A percentile compares a stretch with the other conserved stretches of the same genome.
Conservation (phyloP, 2,888 invertebrate genomes). For the Nebria salina region DNA sequence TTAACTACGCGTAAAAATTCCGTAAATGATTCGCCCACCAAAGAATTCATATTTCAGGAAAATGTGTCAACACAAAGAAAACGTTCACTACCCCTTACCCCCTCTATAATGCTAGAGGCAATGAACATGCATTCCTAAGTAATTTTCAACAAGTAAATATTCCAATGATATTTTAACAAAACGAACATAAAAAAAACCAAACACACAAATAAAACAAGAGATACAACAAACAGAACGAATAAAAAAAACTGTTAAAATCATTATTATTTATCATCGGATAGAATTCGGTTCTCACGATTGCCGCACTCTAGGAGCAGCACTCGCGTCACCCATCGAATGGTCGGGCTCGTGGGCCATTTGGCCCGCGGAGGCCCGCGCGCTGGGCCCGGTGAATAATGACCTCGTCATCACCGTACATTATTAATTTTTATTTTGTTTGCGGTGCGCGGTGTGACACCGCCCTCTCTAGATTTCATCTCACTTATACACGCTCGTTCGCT, state of each 20-base stretch:
- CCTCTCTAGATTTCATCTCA: conserved; percentile 23
- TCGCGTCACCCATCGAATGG: neutral
- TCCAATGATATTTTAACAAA: neutral
- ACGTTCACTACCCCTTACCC: neutral
- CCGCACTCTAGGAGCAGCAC: conserved; percentile 1
- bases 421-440: conserved; percentile 46
- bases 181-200: neutral
- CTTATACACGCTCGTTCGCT: neutral
- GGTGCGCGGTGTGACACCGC: conserved; percentile 28
- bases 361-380: conserved; percentile 5
- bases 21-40: conserved; percentile 21
- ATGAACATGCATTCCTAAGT: neutral
- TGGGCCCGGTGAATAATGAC: conserved; percentile 40
- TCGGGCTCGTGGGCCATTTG: neutral
- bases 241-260: conserved; percentile 39
- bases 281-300: conserved; percentile 7
- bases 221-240: conserved; percentile 21
- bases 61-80: neutral
- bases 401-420: conserved; percentile 45
- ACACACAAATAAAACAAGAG: neutral
- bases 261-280: conserved; percentile 24
- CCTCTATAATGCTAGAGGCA: no score
- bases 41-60: neutral
- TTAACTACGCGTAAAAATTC: conserved; percentile 38
- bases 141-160: neutral